phyloP scores from a whole-genome alignment of 2,797 vertebrate species.

The Calcarius lapponicus region DNA sequence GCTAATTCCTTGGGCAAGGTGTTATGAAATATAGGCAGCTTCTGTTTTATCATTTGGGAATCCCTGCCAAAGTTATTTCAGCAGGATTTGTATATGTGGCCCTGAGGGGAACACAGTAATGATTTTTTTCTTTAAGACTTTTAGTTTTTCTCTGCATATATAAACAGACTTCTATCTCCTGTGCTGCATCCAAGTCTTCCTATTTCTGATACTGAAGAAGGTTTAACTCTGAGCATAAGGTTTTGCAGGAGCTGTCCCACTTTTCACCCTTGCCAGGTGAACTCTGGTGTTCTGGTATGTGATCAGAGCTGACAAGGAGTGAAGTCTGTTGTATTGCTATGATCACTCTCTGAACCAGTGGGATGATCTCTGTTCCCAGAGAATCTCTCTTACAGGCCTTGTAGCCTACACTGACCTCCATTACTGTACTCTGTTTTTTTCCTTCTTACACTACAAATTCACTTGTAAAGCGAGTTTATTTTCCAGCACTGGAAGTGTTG shows the following conservation, averaged over 20 bases:
- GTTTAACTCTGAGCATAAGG: conserved; percentile 5
- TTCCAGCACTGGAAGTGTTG: conserved; percentile 46
- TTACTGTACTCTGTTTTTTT: not conserved
- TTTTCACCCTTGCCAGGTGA: not conserved
- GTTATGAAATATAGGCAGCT: not conserved
- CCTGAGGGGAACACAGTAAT: conserved; percentile 40
- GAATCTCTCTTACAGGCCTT: not conserved
- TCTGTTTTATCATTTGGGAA: not conserved
- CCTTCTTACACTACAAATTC: not conserved
- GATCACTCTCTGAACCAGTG: not conserved
- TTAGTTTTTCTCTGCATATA: not conserved
- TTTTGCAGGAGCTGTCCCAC: not conserved
- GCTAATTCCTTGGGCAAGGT: not conserved
- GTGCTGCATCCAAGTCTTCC: not conserved
- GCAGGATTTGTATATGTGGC: not conserved
- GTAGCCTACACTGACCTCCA: not conserved
- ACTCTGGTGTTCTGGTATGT: not conserved
- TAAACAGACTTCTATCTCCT: not conserved
- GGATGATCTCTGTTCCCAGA: not conserved
- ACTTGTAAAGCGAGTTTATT: conserved; percentile 19
- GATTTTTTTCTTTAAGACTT: not conserved
- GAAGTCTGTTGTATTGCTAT: not conserved
- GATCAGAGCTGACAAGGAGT: conserved; percentile 2
- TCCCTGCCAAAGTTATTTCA: not conserved
- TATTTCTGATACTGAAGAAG: not conserved